A percentile compares a stretch with the other conserved stretches of the same genome.
These are phyloP conservation scores for Tauraco hartlaubi DNA, from an alignment of 2,797 vertebrate genomes.

Conservation along the genomic window DNA sequence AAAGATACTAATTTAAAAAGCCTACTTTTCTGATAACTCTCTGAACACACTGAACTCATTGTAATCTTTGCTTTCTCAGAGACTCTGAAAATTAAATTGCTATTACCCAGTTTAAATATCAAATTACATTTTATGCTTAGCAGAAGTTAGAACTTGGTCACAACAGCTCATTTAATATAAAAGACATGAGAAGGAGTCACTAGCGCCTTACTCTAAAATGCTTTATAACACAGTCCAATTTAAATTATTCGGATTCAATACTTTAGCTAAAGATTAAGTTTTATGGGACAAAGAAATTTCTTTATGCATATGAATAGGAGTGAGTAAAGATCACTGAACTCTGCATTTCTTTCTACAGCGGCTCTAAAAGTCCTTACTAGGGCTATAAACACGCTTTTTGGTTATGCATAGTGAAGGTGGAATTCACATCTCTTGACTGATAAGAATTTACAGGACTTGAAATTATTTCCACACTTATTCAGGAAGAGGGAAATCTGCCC, in stretches of 20 bases:
- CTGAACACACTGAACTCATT: neutral
- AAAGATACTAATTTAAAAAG: conserved; percentile 7
- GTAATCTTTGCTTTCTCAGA: neutral
- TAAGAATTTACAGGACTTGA: neutral
- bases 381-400: conserved; percentile 22
- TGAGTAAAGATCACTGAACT: conserved; percentile 28
- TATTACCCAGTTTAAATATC: conserved; percentile 17
- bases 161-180: conserved; percentile 46
- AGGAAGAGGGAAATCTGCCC: neutral
- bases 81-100: conserved; percentile 28
- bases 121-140: conserved; percentile 55
- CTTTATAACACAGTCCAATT: conserved; percentile 25
- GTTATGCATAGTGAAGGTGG: neutral
- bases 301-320: neutral
- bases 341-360: neutral
- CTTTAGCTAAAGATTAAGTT: conserved; percentile 53
- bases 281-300: conserved; percentile 44
- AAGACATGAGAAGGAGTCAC: conserved; percentile 19
- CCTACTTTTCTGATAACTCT: neutral
- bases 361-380: conserved; percentile 15
- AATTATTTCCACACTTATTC: neutral
- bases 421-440: neutral
- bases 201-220: conserved; percentile 1
- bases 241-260: conserved; percentile 40
- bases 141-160: conserved; percentile 63